Percentiles rank a stretch among this genome's conserved stretches.
phyloP scores from a whole-genome alignment of 2,113 vertebrate species.

The Gymnarchus niloticus region DNA sequence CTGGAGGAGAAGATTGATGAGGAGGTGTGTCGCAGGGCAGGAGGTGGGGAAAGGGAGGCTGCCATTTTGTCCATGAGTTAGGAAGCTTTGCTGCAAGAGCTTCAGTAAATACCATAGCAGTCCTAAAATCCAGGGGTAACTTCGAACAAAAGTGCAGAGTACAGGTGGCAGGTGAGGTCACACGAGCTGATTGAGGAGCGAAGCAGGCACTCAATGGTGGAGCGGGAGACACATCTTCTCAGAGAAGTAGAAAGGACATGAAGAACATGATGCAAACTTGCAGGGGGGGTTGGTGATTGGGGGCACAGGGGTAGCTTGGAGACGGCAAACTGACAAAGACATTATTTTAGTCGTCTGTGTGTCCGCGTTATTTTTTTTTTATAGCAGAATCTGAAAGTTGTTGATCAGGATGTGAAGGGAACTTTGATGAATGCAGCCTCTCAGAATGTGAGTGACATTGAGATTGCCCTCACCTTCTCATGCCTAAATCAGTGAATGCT shows the following conservation, averaged over 20 bases:
- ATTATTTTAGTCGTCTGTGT: background rate
- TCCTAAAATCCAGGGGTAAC: too few species aligned
- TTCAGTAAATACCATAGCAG: background rate
- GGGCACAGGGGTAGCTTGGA: too few species aligned
- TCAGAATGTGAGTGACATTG: background rate
- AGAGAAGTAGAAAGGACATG: too few species aligned
- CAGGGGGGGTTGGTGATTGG: too few species aligned
- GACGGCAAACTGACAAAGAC: too few species aligned
- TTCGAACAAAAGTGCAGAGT: too few species aligned
- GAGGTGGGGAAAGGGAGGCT: background rate
- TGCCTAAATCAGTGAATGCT: background rate
- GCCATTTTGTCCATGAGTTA: background rate
- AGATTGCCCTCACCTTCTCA: background rate
- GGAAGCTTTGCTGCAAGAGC: background rate
- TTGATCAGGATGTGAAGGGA: background rate
- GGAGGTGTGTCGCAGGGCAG: conserved; percentile 63
- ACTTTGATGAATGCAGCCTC: background rate
- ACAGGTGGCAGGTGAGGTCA: too few species aligned
- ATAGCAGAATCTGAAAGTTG: background rate
- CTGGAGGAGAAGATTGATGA: conserved; percentile 85
- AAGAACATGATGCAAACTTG: too few species aligned
- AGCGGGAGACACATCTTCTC: too few species aligned
- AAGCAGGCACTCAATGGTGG: too few species aligned
- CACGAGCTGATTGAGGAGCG: too few species aligned
- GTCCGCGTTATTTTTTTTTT: background rate